Conservation (phyloP, 2,888 invertebrate species). For the Dasysyrphus tricinctus region DNA sequence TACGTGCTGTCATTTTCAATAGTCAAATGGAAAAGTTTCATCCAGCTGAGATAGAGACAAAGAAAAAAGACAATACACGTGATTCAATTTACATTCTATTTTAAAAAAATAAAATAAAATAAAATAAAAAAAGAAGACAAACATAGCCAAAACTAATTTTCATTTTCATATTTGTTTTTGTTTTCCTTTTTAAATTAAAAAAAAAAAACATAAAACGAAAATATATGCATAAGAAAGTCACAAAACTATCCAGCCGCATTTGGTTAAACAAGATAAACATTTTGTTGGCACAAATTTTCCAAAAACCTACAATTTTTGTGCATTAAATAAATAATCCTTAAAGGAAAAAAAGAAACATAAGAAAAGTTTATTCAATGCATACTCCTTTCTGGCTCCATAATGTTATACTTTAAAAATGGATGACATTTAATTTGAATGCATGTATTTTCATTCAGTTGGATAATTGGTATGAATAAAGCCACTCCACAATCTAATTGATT, state of each 20-base stretch:
- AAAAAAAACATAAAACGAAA: not conserved
- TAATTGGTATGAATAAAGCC: slow-evolving; percentile 15
- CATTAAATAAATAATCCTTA: slow-evolving; percentile 4
- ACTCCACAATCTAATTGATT: slow-evolving; percentile 22
- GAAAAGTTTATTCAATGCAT: too few relatives aligned
- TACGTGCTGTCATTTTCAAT: slow-evolving; percentile 40
- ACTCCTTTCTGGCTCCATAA: slow-evolving; percentile 13
- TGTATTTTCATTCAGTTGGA: not conserved
- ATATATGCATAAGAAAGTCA: not conserved
- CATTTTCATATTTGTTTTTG: slow-evolving; percentile 12
- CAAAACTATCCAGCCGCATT: not conserved
- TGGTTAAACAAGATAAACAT: slow-evolving; percentile 24
- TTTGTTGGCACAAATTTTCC: slow-evolving; percentile 31
- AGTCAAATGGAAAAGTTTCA: slow-evolving; percentile 18
- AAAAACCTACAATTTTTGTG: not conserved
- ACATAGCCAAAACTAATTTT: not conserved
- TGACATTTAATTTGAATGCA: slow-evolving; percentile 5
- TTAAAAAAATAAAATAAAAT: not conserved
- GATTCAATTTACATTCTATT: slow-evolving; percentile 36
- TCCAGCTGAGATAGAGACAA: not conserved
- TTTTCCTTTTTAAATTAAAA: not conserved
- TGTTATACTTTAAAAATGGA: not conserved
- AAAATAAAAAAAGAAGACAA: not conserved
- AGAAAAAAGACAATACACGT: slow-evolving; percentile 21
- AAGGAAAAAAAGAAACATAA: too few relatives aligned